Evolutionary conservation across 2,113 vertebrate species (phyloP), one percentile per base, ranked within the genome.

Genomic region (Montifringilla adamsi): DNA sequence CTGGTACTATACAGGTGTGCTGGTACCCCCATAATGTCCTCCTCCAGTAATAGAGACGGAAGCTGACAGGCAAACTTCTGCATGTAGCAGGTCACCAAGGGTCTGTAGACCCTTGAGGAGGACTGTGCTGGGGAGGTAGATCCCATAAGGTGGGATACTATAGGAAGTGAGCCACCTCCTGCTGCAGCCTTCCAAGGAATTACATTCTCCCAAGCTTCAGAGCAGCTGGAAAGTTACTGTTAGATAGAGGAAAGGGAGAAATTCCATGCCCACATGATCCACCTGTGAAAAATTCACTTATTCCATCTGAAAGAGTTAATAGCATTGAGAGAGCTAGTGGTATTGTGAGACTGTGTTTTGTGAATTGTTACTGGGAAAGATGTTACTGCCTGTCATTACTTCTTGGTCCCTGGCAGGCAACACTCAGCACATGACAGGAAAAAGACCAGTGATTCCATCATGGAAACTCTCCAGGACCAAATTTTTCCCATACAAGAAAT

Each of bases 401-500:
- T 74, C 76, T 93, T 0, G 0, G 43, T 92, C 84, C 44, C 84
- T 94, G 94, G 87, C 93, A 96, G 80, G 49, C 91, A 89, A 62
- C 13, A 7, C 58, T 91, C 69, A 60, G 74, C 93, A 93, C 77
- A 72, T 95, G 91, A 93, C 53, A 75, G 81, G 91, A 96, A 95
- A 94, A 89, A 94, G 62, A 68, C 18, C 66, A 89, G 58, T 4
- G 1, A 87, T 95, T 96, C 89, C 93, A 95, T 53, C 41, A 46
- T 79, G 93, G 94, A 94, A 95, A 69, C 79, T 84, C 66, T 94
- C 91, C 89, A 95, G 80, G 52, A 89, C 91, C 73, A 78, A 82
- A 82, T 82, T 59, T 95, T 95, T 95, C 89, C 84, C 81, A 89
- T 62, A 76, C 12, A 75, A 95, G 80, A 86, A 90, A 92, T 0